Evolutionary conservation across 2,888 invertebrate species (phyloP).

Genomic region (Drosophila mulleri): DNA sequence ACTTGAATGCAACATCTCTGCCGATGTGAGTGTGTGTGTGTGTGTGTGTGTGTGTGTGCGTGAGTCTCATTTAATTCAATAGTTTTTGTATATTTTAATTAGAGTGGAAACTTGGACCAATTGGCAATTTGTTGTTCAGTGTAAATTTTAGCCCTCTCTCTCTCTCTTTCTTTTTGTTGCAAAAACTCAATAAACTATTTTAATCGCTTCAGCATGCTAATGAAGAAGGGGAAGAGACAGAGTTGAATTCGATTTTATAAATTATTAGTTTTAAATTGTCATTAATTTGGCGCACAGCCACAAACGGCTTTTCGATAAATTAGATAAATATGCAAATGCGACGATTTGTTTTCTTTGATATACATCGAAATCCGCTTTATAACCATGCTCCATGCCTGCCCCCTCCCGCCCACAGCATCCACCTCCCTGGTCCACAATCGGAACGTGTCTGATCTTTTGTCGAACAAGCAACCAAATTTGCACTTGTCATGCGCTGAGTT

Average conservation of each 20-base stretch:
- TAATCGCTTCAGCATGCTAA: conserved; percentile 64
- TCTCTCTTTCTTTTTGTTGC: conserved; percentile 1
- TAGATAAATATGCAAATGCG: conserved; percentile 70
- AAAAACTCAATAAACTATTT: conserved; percentile 70
- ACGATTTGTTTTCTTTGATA: conserved; percentile 63
- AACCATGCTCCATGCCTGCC: too few species aligned
- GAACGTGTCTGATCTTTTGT: conserved; percentile 75
- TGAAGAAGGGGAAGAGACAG: conserved; percentile 8
- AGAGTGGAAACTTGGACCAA: conserved; percentile 66
- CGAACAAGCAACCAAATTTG: conserved; percentile 75
- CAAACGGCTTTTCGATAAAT: conserved; percentile 48
- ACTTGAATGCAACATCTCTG: conserved; percentile 56
- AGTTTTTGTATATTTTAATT: conserved; percentile 74
- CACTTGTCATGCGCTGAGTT: conserved; percentile 73
- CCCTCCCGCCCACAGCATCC: neutral
- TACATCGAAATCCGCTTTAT: conserved; percentile 5
- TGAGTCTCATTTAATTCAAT: conserved; percentile 58
- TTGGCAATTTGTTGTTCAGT: conserved; percentile 67
- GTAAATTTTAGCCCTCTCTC: neutral
- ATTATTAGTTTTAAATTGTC: conserved; percentile 79
- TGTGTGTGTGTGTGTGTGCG: conserved; percentile 11
- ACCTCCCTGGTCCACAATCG: conserved; percentile 4
- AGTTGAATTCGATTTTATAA: conserved; percentile 72
- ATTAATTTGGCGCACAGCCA: conserved; percentile 70
- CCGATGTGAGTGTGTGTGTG: neutral